Percentiles rank a stretch among this genome's conserved stretches.
Evolutionary conservation across 2,113 vertebrate species (phyloP).

Genomic region (Cairina moschata): DNA sequence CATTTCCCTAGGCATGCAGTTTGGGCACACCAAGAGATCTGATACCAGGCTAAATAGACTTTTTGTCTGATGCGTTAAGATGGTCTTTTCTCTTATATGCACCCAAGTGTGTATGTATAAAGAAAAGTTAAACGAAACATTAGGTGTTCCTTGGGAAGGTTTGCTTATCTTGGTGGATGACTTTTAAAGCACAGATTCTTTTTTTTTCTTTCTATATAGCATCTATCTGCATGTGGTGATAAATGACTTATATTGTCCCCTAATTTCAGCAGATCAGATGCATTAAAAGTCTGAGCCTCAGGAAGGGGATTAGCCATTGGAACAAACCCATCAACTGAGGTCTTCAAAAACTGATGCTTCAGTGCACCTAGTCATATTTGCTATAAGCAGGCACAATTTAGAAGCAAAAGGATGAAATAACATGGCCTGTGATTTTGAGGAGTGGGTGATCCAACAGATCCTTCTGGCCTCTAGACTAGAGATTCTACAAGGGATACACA

Average conservation of each 20-base stretch:
- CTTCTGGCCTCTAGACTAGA: background rate
- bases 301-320: background rate
- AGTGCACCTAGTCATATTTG: background rate
- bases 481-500: background rate
- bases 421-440: background rate
- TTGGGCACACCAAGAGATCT: background rate
- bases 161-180: background rate
- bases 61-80: background rate
- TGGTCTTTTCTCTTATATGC: background rate
- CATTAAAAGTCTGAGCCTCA: background rate
- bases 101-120: accelerated
- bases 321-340: background rate
- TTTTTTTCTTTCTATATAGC: background rate
- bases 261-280: background rate
- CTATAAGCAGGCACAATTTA: background rate
- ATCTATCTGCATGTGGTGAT: background rate
- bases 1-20: background rate
- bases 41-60: background rate
- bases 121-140: background rate
- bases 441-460: background rate
- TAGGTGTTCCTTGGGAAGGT: background rate
- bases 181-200: background rate
- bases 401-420: background rate
- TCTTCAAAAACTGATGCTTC: background rate
- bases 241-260: background rate